Base-by-base conservation (phyloP, 2,888 invertebrate species). In the Aleiodes leptofemur region DNA sequence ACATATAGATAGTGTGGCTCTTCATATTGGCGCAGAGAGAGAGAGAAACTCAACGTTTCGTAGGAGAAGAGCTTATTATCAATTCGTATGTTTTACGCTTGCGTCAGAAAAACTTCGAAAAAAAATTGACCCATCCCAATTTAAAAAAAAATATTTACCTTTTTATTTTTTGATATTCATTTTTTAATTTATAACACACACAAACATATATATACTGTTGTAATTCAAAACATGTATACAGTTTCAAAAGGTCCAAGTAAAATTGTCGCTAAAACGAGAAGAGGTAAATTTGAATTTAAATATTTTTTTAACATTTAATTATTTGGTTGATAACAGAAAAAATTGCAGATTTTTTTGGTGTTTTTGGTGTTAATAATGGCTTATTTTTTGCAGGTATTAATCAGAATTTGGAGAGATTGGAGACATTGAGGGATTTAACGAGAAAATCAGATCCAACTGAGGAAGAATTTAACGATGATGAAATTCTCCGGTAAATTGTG, bases 161-260 rank as follows among this genome's bases (percentile, higher is more conserved):
- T 34, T 34, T 34, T 68, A 51, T 23, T 34, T 68, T 31, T 23
- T 43, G 34, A 34, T 34, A 34, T 48, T 23, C n/a, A n/a, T 14
- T 48, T 16, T 31, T 31, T 34, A 8, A 57, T 72, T 51, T 23
- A 23, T 23, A 23, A 23, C 23, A 23, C 23, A 23, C 23, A 23
- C 23, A 23, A 23, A 23, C 55, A 59, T 64, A 38, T 57, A 57
- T 14, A 56, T 6, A 34, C 34, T 64, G 31, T 31, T 53, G 43
- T 48, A 9, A 43, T 64, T 43, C 23, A 83, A 31, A 91, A 90
- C 88, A 96, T 96, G 96, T 96, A 96, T 92, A 96, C 96, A 88
- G 94, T 96, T 86, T 94, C 95, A 79, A 96, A 96, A 90, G 95
- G 96, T 80, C 96, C 96, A 79, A 96, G 95, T 90, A 96, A 96